Evolutionary conservation across 1,140 invertebrate species (phyloP).

Genomic region (Drosophila chauvacae): DNA sequence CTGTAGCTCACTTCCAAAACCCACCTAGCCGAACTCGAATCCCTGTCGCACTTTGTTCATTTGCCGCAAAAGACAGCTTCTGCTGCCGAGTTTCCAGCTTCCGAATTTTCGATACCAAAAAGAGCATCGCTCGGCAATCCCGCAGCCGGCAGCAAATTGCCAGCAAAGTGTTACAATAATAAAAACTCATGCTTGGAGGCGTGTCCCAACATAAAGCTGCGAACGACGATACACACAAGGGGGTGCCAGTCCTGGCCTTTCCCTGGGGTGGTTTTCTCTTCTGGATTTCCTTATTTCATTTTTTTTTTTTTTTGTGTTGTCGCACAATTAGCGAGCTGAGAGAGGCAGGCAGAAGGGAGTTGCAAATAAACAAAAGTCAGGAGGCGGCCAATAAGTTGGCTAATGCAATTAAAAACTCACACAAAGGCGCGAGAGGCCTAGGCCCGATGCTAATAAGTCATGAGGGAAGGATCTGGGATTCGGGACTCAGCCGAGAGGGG

Average conservation of each 20-base stretch:
- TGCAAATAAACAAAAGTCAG: constrained; percentile 69
- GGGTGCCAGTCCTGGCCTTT: constrained; percentile 24
- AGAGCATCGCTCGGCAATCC: constrained; percentile 17
- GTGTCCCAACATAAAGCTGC: constrained; percentile 80
- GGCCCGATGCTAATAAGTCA: constrained; percentile 62
- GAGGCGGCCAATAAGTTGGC: constrained; percentile 75
- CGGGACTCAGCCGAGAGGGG: constrained; percentile 50
- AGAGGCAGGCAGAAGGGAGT: constrained; percentile 22
- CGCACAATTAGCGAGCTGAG: constrained; percentile 53
- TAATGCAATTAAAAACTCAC: constrained; percentile 82
- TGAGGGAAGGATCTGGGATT: constrained; percentile 31
- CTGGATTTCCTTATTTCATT: background rate
- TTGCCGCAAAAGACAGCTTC: constrained; percentile 52
- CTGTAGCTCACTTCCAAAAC: constrained; percentile 8
- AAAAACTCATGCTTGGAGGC: constrained; percentile 81
- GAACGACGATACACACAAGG: constrained; percentile 46
- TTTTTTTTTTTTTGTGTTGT: constrained; percentile 7
- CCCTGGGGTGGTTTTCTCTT: constrained; percentile 26
- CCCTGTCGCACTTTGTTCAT: constrained; percentile 51
- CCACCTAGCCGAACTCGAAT: constrained; percentile 19
- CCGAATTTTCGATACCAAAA: constrained; percentile 41
- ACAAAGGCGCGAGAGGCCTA: constrained; percentile 34
- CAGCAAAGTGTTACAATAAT: constrained; percentile 81
- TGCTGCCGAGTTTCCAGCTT: constrained; percentile 33
- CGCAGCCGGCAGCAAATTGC: constrained; percentile 79